These are phyloP conservation scores for Steatornis caripensis DNA, from an alignment of 2,113 vertebrate genomes.

Conservation along the genomic window DNA sequence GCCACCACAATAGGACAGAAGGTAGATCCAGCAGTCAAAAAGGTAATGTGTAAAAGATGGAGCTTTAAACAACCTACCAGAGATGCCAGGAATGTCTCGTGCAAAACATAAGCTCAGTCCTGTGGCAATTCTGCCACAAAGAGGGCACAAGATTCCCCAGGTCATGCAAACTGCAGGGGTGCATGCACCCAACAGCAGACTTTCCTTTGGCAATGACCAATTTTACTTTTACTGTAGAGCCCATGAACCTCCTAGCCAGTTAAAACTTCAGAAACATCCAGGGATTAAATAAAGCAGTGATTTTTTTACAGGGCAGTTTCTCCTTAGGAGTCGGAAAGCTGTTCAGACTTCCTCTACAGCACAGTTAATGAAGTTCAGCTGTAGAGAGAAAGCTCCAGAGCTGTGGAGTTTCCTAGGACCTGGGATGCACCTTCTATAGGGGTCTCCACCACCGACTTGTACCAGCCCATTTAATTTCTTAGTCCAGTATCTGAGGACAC, in stretches of 20 bases:
- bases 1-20: neutral
- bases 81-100: neutral
- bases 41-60: neutral
- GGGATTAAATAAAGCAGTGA: neutral
- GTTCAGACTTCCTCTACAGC: neutral
- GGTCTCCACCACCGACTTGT: neutral
- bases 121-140: neutral
- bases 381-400: neutral
- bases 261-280: neutral
- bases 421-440: neutral
- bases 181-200: neutral
- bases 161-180: neutral
- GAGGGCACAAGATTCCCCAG: neutral
- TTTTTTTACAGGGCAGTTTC: neutral
- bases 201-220: neutral
- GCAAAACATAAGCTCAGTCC: accelerated
- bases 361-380: neutral
- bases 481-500: neutral
- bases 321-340: neutral
- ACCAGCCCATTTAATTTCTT: neutral
- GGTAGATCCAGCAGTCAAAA: neutral
- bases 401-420: neutral
- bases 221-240: neutral
- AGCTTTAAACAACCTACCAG: neutral
- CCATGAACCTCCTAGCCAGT: neutral